A percentile compares a stretch with the other conserved stretches of the same genome.
Evolutionary conservation across 37 sponge, comb jelly and placozoan species (phyloP).

Genomic region (Bolinopsis microptera): DNA sequence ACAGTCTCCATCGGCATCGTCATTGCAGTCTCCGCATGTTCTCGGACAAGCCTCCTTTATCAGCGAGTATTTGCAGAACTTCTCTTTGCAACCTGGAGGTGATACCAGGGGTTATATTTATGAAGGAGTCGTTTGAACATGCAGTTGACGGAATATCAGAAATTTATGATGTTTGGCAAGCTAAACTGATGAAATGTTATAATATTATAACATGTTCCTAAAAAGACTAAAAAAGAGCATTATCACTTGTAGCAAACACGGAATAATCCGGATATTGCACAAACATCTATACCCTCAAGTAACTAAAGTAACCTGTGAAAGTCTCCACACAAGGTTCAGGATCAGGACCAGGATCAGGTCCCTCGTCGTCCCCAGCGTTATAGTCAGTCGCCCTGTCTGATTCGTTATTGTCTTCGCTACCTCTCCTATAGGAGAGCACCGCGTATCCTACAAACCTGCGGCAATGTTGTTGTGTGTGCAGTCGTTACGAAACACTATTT

Average conservation of each 20-base stretch:
- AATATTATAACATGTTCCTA: too few species aligned
- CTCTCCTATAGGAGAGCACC: not conserved
- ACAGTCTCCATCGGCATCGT: not conserved
- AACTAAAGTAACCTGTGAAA: not conserved
- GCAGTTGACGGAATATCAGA: too few species aligned
- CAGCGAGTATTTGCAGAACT: not conserved
- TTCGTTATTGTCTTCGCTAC: not conserved
- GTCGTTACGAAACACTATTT: too few species aligned
- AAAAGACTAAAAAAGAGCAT: too few species aligned
- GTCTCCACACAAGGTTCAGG: not conserved
- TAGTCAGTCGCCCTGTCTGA: not conserved
- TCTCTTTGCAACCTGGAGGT: too few species aligned
- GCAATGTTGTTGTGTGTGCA: too few species aligned
- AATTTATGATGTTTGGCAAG: too few species aligned
- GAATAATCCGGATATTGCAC: too few species aligned
- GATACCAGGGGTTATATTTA: too few species aligned
- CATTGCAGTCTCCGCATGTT: not conserved
- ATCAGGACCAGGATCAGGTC: not conserved
- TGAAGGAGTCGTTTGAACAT: too few species aligned
- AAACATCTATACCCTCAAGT: too few species aligned
- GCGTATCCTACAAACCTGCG: not conserved
- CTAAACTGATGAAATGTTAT: not conserved
- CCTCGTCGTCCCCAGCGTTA: not conserved
- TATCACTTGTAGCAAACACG: too few species aligned
- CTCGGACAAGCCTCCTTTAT: not conserved